Evolutionary conservation across 2,797 vertebrate species (phyloP).

Genomic region (Pelodytes ibericus): DNA sequence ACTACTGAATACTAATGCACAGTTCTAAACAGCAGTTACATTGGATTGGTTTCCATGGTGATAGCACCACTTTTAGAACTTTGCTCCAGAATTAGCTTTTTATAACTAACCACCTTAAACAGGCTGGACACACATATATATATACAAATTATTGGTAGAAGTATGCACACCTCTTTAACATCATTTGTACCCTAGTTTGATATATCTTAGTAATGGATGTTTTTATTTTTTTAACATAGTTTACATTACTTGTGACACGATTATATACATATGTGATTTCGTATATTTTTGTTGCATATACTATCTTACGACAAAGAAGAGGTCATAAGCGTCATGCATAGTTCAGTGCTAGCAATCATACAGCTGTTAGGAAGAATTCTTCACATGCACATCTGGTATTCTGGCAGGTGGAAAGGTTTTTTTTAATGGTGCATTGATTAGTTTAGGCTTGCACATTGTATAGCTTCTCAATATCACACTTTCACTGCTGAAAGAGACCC

Average conservation of each 20-base stretch:
- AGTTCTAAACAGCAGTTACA: too few relatives aligned
- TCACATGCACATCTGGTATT: conserved; percentile 2
- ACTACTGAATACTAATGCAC: too few relatives aligned
- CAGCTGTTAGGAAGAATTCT: conserved; percentile 3
- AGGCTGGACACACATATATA: too few relatives aligned
- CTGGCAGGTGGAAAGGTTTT: not conserved
- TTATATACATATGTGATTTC: not conserved
- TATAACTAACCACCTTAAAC: too few relatives aligned
- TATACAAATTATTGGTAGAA: too few relatives aligned
- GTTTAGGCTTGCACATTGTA: not conserved
- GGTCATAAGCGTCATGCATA: not conserved
- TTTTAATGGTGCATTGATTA: not conserved
- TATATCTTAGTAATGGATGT: not conserved
- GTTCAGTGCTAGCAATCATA: conserved; percentile 12
- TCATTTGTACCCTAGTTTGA: too few relatives aligned
- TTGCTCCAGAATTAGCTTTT: too few relatives aligned
- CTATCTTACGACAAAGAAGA: conserved; percentile 2
- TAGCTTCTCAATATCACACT: too few relatives aligned
- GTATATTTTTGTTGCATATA: not conserved
- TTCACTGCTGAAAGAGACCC: too few relatives aligned
- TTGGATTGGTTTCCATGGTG: too few relatives aligned
- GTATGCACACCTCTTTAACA: too few relatives aligned
- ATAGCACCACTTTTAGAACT: too few relatives aligned
- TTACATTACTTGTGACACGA: not conserved
- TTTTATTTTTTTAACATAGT: not conserved